Evolutionary conservation across 2,113 vertebrate species (phyloP).

Genomic region (Penelope pileata): DNA sequence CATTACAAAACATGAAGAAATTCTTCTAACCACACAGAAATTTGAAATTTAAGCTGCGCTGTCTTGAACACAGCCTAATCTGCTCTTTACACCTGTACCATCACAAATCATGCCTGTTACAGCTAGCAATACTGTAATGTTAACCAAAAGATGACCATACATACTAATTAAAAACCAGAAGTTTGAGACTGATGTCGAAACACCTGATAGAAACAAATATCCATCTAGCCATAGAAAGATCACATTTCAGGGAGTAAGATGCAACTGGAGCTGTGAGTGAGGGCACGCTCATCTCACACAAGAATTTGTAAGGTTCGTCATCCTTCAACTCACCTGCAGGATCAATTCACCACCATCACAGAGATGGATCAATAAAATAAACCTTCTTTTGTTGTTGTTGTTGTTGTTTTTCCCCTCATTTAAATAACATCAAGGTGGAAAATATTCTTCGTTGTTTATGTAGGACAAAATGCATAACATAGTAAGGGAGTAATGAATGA

Average conservation of each 20-base stretch:
- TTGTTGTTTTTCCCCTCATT: background rate
- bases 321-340: background rate
- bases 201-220: background rate
- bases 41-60: background rate
- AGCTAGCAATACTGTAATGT: accelerated
- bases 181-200: background rate
- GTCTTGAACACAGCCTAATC: background rate
- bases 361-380: background rate
- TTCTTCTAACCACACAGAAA: background rate
- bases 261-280: background rate
- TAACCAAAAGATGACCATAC: background rate
- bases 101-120: background rate
- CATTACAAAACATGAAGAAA: background rate
- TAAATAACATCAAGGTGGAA: background rate
- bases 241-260: background rate
- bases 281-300: background rate
- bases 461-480: background rate
- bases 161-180: background rate
- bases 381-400: background rate
- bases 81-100: background rate
- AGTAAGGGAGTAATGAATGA: background rate
- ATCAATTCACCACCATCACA: background rate
- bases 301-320: background rate
- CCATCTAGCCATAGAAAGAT: background rate
- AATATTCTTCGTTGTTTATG: background rate